phyloP scores from a whole-genome alignment of 1,140 invertebrate species.

The Halyomorpha halys region DNA sequence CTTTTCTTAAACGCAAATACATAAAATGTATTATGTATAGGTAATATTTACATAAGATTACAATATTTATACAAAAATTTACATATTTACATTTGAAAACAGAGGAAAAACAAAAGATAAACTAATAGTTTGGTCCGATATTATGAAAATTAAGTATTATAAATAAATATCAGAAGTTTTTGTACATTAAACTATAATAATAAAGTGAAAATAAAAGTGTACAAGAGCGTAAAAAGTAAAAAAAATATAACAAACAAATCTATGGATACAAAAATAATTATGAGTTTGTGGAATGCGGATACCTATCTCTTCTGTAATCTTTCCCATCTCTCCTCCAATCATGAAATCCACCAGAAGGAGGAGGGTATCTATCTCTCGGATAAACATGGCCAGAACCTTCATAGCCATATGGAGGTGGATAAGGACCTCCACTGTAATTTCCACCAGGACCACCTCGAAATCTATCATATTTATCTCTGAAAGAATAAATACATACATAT shows the following conservation, averaged over 20 bases:
- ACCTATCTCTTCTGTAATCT: constrained; percentile 25
- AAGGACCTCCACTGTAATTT: constrained; percentile 26
- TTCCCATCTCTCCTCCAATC: constrained; percentile 25
- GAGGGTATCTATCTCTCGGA: constrained; percentile 33
- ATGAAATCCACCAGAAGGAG: constrained; percentile 20
- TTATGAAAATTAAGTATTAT: neutral
- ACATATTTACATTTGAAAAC: too few relatives aligned
- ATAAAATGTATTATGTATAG: too few relatives aligned
- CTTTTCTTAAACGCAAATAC: too few relatives aligned
- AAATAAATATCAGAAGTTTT: neutral
- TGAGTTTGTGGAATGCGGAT: constrained; percentile 21
- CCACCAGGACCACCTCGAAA: constrained; percentile 2
- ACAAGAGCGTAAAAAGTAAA: neutral
- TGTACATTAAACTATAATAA: neutral
- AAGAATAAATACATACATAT: neutral
- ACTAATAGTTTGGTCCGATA: neutral
- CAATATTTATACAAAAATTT: too few relatives aligned
- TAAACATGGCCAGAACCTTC: constrained; percentile 27
- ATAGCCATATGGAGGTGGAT: constrained; percentile 13
- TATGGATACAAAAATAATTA: constrained; percentile 3
- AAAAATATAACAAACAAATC: neutral
- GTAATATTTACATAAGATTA: too few relatives aligned
- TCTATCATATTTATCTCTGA: constrained; percentile 8
- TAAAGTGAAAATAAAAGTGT: neutral
- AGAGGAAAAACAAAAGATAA: too few relatives aligned